Evolutionary conservation across 2,113 vertebrate species (phyloP), one percentile per base, ranked within the genome.

Genomic region (Halcyon senegalensis): DNA sequence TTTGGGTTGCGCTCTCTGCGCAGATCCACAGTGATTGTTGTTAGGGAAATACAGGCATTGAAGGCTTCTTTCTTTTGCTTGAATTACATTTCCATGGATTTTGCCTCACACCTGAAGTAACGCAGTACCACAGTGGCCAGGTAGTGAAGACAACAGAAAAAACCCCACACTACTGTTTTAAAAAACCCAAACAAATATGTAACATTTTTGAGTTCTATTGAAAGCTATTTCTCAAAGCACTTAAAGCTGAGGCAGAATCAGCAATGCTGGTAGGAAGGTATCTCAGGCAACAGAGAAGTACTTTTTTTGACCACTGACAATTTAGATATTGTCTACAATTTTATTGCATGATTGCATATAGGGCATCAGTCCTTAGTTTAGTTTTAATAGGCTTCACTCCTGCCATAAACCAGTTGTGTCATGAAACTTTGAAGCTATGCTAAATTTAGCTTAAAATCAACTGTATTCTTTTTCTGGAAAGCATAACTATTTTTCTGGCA

Each of bases 171-270:
- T 46, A 11, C 31, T 20, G 5, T 59, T 79, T 51, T 35, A 25
- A 75, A 77, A 66, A 44, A 10, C 6, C 31, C 41, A 27, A 82
- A 60, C 9, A 46, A 18, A 44, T 44, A 37, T 0, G 0, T 43
- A 63, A 39, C 4, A 12, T 30, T 77, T 79, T 31, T 12, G 6
- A 68, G 31, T 69, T 76, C 35, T 75, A 10, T 0, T 39, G 37
- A 94, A 90, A 39, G 15, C 37, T 41, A 2, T 66, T 66, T 67
- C 21, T 43, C 41, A 87, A 67, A 86, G 43, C 53, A 69, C 16
- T 64, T 62, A 28, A 66, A 90, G 44, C 55, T 50, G 75, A 82
- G 56, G 76, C 69, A 84, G 73, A 75, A 92, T 41, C 75, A 92
- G 79, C 43, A 44, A 39, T 67, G 62, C 37, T 44, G 64, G 73